A percentile compares a stretch with the other conserved stretches of the same genome.
Conservation (phyloP, 2,797 vertebrate species). For the Euphonia xanthogaster region DNA sequence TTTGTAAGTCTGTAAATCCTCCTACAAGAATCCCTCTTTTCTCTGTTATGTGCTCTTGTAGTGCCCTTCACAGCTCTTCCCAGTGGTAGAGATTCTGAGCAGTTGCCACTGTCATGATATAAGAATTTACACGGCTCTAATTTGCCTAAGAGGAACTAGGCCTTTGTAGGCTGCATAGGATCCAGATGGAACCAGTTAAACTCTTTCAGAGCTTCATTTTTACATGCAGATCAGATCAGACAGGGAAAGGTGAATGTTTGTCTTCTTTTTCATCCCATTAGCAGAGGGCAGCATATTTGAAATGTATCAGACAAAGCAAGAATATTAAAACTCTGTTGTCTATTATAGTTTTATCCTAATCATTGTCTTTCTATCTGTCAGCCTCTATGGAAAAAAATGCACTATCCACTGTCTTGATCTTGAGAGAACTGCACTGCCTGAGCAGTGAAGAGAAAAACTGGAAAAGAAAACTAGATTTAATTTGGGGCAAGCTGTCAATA, state of each 20-base stretch:
- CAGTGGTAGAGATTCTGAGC: not conserved
- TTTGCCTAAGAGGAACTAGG: not conserved
- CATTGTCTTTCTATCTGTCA: not conserved
- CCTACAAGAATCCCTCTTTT: not conserved
- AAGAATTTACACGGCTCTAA: not conserved
- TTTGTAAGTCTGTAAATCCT: not conserved
- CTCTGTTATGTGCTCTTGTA: not conserved
- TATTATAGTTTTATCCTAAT: not conserved
- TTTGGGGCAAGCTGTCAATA: not conserved
- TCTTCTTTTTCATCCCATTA: not conserved
- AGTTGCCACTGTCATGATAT: not conserved
- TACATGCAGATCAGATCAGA: not conserved
- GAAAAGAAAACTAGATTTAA: not conserved
- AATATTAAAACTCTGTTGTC: not conserved
- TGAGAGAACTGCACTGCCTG: not conserved
- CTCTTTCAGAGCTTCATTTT: not conserved
- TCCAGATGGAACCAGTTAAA: not conserved
- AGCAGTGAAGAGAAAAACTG: not conserved
- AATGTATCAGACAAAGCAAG: not conserved
- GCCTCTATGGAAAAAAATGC: not conserved
- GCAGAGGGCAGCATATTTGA: not conserved
- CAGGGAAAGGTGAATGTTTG: not conserved
- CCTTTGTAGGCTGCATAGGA: not conserved
- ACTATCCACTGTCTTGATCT: not conserved
- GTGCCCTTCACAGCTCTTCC: not conserved